Conservation (phyloP, 2,113 vertebrate species). For the Petroica traversi region DNA sequence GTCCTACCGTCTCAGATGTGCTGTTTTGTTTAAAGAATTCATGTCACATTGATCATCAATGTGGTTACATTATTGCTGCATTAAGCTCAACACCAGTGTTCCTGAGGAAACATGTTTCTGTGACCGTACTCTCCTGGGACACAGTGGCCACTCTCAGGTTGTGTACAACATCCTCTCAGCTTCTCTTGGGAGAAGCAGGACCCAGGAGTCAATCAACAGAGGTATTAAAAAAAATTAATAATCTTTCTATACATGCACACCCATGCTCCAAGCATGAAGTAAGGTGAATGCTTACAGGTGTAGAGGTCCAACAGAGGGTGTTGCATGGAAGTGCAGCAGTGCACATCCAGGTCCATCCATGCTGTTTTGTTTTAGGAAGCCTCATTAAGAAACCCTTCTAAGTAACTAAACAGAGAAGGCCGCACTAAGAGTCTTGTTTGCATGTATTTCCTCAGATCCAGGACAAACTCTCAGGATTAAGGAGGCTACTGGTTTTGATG, state of each 20-base stretch:
- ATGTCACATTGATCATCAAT: background rate
- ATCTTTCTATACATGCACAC: background rate
- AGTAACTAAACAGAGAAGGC: background rate
- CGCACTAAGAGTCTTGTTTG: background rate
- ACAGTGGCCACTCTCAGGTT: background rate
- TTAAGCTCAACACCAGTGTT: background rate
- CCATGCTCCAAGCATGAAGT: background rate
- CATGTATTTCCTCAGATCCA: background rate
- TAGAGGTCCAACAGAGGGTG: background rate
- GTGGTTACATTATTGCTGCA: background rate
- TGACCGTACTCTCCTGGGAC: background rate
- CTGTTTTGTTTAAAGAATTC: background rate
- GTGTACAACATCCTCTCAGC: background rate
- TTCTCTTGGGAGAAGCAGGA: background rate
- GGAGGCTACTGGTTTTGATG: background rate
- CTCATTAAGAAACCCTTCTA: fast-evolving
- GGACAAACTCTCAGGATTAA: background rate
- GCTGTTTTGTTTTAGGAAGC: background rate
- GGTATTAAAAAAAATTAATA: background rate
- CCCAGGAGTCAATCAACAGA: background rate
- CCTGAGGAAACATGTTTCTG: background rate
- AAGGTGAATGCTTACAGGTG: background rate
- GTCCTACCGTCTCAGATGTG: background rate
- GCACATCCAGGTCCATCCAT: background rate
- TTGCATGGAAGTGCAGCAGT: background rate